Evolutionary conservation across 2,888 invertebrate species (phyloP), one percentile per base, ranked within the genome.

Genomic region (Athalia rosae): DNA sequence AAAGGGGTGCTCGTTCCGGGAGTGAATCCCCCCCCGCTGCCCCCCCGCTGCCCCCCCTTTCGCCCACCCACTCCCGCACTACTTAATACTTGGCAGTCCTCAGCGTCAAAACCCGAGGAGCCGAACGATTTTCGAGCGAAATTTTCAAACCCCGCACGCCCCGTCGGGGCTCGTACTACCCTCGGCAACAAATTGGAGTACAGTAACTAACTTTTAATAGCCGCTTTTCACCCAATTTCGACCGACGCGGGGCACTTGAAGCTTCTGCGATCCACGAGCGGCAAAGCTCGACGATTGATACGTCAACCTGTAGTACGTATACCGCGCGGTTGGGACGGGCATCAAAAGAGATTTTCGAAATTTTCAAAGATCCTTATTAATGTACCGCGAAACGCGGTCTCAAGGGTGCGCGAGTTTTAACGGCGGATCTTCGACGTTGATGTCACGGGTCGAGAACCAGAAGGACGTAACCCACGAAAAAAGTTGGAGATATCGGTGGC

Each of bases 1-100:
- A 74, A 74, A 74, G 74, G 74, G 74, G 74, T 74, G 53, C 15
- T 28, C 28, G 28, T 58, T 71, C 74, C 61, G 61, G 48, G 61
- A 74, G 74, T 74, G 74, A 61, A 61, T 43, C 74, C 28, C 48
- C 48, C 48, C n/a, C 48, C 66, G 58, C 45, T 15, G 13, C 50
- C 28, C 41, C 28, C 15, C n/a, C n/a, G n/a, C n/a, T n/a, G 50
- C 45, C 58, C 59, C 13, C 11, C 56, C 56, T 53, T n/a, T 11
- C 13, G 13, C 50, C 28, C 41, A 28, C 15, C n/a, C n/a, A n/a
- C n/a, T n/a, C 50, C 45, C 58, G 59, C 13, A 3, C 15, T 71
- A 13, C 47, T n/a, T 45, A 28, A 4, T n/a, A 15, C 28, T 13
- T 61, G n/a, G 28, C 28, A 28, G 28, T 28, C 28, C 28, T 28